Conservation (phyloP, 2,888 invertebrate species). For the Habroteleia sp. region DNA sequence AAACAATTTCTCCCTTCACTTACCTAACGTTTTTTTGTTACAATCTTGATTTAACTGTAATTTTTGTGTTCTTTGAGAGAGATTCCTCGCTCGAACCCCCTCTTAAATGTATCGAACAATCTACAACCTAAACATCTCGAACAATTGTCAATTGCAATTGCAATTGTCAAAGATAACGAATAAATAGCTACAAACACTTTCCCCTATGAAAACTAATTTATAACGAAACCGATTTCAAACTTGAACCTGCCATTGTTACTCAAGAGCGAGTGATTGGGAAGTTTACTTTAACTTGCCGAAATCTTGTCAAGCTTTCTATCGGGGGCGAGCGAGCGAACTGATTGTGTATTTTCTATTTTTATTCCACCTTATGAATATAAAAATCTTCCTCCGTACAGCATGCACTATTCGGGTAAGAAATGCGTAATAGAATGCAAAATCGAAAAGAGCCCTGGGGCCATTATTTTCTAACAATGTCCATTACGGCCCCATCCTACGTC, state of each 20-base stretch:
- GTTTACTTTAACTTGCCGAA: too few species aligned
- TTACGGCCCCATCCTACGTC: slow-evolving; percentile 75
- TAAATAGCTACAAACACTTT: too few species aligned
- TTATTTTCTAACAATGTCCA: slow-evolving; percentile 74
- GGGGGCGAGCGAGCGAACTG: slow-evolving; percentile 45
- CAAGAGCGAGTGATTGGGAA: too few species aligned
- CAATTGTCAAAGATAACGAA: too few species aligned
- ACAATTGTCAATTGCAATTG: too few species aligned
- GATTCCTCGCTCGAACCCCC: slow-evolving; percentile 44
- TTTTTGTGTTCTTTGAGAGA: slow-evolving; percentile 55
- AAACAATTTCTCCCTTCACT: slow-evolving; percentile 3
- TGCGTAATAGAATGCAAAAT: slow-evolving; percentile 63
- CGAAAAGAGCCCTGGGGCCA: slow-evolving; percentile 79
- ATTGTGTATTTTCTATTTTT: slow-evolving; percentile 53
- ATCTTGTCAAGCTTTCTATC: too few species aligned
- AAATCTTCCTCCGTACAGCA: slow-evolving; percentile 48
- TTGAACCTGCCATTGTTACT: too few species aligned
- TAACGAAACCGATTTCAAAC: too few species aligned
- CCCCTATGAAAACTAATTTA: too few species aligned
- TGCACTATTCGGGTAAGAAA: slow-evolving; percentile 59
- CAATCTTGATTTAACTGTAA: slow-evolving; percentile 49
- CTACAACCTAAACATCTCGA: too few species aligned
- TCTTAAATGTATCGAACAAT: too few species aligned
- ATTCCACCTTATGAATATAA: slow-evolving; percentile 34
- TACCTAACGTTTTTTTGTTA: slow-evolving; percentile 11